These are phyloP conservation scores for Tigriopus japonicus DNA, from an alignment of 1,140 invertebrate species.

Conservation along the genomic window DNA sequence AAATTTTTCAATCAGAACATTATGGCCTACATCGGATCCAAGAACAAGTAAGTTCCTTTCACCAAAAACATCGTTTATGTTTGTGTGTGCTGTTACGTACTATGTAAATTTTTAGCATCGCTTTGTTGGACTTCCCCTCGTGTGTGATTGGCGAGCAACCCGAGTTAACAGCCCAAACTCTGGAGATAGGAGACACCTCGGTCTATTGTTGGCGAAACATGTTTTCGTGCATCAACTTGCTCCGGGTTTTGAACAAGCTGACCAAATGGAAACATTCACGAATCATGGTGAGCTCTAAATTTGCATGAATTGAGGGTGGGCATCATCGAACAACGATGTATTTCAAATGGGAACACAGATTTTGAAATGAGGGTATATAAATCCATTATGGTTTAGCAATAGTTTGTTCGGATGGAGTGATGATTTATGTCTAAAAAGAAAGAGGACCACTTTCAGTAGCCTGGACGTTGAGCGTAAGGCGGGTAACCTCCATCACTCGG, in stretches of 20 bases:
- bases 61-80: too few relatives aligned
- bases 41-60: slow-evolving; percentile 59
- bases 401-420: too few relatives aligned
- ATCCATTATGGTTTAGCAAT: too few relatives aligned
- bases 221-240: slow-evolving; percentile 91
- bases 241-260: slow-evolving; percentile 91
- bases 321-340: not conserved
- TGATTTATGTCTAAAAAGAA: too few relatives aligned
- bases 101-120: slow-evolving; percentile 40
- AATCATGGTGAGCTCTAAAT: slow-evolving; percentile 53
- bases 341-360: not conserved
- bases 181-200: slow-evolving; percentile 70
- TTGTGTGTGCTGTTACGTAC: too few relatives aligned
- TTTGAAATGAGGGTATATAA: not conserved
- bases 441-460: too few relatives aligned
- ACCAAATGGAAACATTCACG: slow-evolving; percentile 99
- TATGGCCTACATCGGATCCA: slow-evolving; percentile 77
- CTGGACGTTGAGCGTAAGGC: too few relatives aligned
- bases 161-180: slow-evolving; percentile 75
- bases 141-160: slow-evolving; percentile 91
- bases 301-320: not conserved
- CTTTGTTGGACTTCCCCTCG: slow-evolving; percentile 81
- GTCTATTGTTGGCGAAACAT: slow-evolving; percentile 92
- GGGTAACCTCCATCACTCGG: too few relatives aligned
- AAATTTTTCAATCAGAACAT: slow-evolving; percentile 99